These are phyloP conservation scores for Zelleria hepariella DNA, from an alignment of 2,888 invertebrate species.

Conservation along the genomic window DNA sequence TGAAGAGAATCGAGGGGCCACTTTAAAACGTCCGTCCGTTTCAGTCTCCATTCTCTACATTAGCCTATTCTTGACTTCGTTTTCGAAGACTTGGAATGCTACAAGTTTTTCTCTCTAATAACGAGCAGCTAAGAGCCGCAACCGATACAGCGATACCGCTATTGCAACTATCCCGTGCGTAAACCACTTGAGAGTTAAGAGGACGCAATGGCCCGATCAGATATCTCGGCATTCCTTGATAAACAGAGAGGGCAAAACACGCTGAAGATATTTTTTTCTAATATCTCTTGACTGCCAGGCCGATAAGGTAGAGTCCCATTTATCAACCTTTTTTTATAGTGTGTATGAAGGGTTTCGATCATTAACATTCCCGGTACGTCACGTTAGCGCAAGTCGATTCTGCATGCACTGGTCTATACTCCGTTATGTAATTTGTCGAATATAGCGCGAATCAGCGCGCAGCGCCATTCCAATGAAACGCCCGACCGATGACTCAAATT, in stretches of 20 bases:
- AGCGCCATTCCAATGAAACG: conserved; percentile 32
- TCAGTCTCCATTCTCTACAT: neutral
- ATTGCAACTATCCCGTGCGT: neutral
- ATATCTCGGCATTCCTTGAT: neutral
- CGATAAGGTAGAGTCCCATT: neutral
- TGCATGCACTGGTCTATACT: neutral
- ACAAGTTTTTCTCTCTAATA: too few species aligned
- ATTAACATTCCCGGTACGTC: neutral
- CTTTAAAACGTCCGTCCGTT: neutral
- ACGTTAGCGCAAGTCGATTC: neutral
- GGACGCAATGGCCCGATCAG: neutral
- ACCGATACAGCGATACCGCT: neutral
- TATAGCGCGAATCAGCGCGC: neutral
- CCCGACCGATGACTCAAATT: conserved; percentile 37
- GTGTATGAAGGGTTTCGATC: neutral
- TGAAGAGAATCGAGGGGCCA: neutral
- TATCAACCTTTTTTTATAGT: neutral
- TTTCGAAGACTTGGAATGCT: neutral
- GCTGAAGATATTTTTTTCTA: neutral
- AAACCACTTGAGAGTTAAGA: neutral
- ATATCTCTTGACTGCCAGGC: neutral
- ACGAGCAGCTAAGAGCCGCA: neutral
- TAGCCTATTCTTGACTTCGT: neutral
- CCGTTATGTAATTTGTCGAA: neutral
- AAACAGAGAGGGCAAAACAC: neutral